Conservation (phyloP, 2,113 vertebrate genomes). For the Oreocharis arfaki region DNA sequence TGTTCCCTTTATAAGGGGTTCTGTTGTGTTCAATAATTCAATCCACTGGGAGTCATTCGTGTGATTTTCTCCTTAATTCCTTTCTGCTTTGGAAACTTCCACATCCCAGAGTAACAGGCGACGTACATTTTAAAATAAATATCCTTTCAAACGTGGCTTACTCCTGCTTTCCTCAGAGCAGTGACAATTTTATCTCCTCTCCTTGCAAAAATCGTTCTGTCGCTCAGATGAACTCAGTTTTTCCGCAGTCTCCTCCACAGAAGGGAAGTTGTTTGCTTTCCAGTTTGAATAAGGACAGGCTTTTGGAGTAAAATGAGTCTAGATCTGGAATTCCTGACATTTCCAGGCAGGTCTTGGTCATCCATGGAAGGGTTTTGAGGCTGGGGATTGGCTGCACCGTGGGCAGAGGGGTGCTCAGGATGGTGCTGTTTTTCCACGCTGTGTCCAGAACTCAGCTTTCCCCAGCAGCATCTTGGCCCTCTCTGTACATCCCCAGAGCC, state of each 20-base stretch:
- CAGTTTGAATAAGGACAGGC: background rate
- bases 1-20: background rate
- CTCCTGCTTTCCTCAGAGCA: background rate
- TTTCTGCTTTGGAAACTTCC: background rate
- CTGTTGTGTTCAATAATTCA: background rate
- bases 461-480: background rate
- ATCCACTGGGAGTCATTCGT: background rate
- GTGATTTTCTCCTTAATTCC: background rate
- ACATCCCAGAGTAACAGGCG: background rate
- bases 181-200: background rate
- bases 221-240: background rate
- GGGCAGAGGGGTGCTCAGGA: background rate
- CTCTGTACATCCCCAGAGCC: background rate
- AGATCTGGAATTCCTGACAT: background rate
- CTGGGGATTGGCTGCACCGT: rapidly evolving
- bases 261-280: background rate
- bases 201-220: background rate
- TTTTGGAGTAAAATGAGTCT: background rate
- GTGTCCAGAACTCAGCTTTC: background rate
- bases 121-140: background rate
- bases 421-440: background rate
- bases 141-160: background rate
- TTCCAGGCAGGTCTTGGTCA: background rate
- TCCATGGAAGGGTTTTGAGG: background rate
- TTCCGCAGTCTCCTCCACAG: background rate